Evolutionary conservation across 2,888 invertebrate species (phyloP), one percentile per base, ranked within the genome.

Genomic region (Rotaria magnacalcarata): DNA sequence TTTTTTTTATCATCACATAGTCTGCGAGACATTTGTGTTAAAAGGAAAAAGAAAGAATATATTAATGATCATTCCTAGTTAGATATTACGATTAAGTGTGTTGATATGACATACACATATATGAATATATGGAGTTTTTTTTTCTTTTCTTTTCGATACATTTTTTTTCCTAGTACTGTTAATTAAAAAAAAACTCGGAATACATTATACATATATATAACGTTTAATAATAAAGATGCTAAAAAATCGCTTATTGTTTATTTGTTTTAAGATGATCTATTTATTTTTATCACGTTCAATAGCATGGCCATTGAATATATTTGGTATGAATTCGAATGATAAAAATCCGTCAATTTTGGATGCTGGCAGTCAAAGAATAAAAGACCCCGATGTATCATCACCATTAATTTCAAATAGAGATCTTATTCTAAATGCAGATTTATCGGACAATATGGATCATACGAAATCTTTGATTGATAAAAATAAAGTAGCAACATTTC

Each of bases 201-300:
- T 67, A 34, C 34, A 67, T 67, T 67, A 8, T 67, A 34, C 2
- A 34, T 34, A 34, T 34, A 34, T 34, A 67, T 34, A 67, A 67
- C 67, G 19, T 67, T 41, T 34, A 67, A 67, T 67, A 67, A 67
- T 67, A 67, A 67, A 67, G 27, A 67, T 19, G 6, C 27, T 67
- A 34, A 34, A 67, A 67, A 67, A 67, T 67, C 34, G 27, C 67
- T 19, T 19, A 34, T 34, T 34, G 27, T 67, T 67, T 67, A 19
- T 67, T 34, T 67, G 67, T 54, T 54, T 67, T 67, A 67, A 67
- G 67, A 67, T 67, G 67, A 67, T 67, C 19, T 67, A 67, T 34
- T 41, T 67, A 34, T 67, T 67, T 27, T 67, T 67, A 27, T 34
- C 67, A 67, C 67, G 67, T 16, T 67, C 67, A 34, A 19, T 67